Evolutionary conservation across 2,113 vertebrate species (phyloP), one percentile per base, ranked within the genome.

Genomic region (Thalassarche chlororhynchos): DNA sequence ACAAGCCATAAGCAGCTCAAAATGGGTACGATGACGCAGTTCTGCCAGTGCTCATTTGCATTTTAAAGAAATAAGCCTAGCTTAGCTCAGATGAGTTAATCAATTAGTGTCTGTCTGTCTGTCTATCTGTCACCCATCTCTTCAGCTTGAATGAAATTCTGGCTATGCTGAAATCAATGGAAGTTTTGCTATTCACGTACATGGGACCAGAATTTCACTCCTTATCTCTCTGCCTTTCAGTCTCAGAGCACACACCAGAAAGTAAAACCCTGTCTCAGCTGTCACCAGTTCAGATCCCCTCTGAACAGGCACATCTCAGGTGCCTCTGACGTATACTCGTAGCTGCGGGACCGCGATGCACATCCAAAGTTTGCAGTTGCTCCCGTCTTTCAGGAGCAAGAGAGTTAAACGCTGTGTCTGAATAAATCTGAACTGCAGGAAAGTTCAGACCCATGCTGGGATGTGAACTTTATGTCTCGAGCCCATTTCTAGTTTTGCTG

Each of bases 381-480:
- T 93, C 58, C 29, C 10, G 2, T 38, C 60, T 64, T 84, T 94
- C 81, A 89, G 91, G 64, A 93, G 79, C 66, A 93, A 77, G 94
- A 83, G 94, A 95, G 95, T 97, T 97, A 97, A 97, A 96, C 12
- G 26, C 91, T 91, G 57, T 1, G 2, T 66, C 83, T 82, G 91
- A 83, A 11, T 78, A 87, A 93, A 86, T 61, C 65, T 96, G 90
- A 96, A 81, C 83, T 75, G 75, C 84, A 52, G 13, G 87, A 79
- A 96, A 91, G 95, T 97, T 97, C 90, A 96, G 85, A 72, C 92
- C 84, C 94, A 92, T 83, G 95, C 95, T 96, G 94, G 89, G 94
- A 97, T 80, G 75, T 97, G 95, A 97, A 97, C 89, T 97, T 83
- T 95, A 58, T 55, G 36, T 93, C 95, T 96, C 5, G 0, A 90